These are phyloP conservation scores for Athetis lepigone DNA, from an alignment of 2,888 invertebrate genomes.

Conservation along the genomic window DNA sequence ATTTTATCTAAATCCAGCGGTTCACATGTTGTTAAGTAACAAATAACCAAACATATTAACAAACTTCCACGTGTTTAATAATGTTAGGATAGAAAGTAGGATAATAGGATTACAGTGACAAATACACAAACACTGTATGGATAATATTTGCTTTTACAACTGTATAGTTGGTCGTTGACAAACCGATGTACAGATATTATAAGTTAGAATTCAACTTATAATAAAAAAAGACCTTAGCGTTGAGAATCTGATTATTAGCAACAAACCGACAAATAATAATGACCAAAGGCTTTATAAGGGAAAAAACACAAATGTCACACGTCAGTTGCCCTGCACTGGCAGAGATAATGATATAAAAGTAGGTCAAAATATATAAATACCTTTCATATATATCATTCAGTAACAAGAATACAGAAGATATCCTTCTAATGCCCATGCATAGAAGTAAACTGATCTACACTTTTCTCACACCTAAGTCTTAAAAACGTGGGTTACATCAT, in stretches of 20 bases:
- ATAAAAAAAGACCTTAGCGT: not conserved
- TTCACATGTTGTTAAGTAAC: not conserved
- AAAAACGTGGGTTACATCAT: constrained; percentile 3
- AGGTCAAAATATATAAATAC: too few relatives aligned
- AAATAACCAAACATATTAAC: not conserved
- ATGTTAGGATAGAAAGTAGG: not conserved
- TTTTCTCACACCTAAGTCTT: constrained; percentile 9
- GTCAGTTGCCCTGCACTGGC: not conserved
- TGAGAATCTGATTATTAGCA: not conserved
- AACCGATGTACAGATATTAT: too few relatives aligned
- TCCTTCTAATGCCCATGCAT: not conserved
- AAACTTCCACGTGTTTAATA: not conserved
- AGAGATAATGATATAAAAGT: too few relatives aligned
- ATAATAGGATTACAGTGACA: not conserved
- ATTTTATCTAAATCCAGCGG: not conserved
- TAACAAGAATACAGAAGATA: not conserved
- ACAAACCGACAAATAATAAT: not conserved
- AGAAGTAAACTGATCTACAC: not conserved
- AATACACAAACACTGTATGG: not conserved
- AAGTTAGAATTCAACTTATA: too few relatives aligned
- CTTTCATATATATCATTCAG: too few relatives aligned
- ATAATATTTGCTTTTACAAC: too few relatives aligned
- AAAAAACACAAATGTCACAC: not conserved
- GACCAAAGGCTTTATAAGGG: not conserved
- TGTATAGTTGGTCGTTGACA: not conserved